Conservation (phyloP, 2,888 invertebrate genomes). For the Latrodectus elegans region DNA sequence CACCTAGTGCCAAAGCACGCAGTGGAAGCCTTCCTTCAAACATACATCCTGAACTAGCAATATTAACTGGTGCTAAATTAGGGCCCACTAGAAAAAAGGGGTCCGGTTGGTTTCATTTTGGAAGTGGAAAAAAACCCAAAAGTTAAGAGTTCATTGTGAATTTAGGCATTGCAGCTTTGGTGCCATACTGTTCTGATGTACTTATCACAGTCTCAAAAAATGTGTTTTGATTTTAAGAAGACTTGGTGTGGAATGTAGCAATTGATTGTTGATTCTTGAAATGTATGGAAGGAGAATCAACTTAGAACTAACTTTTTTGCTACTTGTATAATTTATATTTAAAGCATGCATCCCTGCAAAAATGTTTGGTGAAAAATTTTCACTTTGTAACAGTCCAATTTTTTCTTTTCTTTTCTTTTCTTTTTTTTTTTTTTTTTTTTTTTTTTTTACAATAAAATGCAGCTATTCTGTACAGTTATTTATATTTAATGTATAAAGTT, state of each 20-base stretch:
- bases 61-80: conserved; percentile 62
- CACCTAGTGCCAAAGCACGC: conserved; percentile 67
- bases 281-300: neutral
- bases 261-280: neutral
- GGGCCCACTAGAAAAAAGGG: conserved; percentile 69
- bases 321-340: neutral
- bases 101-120: conserved; percentile 71
- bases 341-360: neutral
- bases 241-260: neutral
- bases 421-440: too few species aligned
- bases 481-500: too few species aligned
- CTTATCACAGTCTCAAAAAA: conserved; percentile 21
- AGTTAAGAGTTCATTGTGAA: conserved; percentile 46
- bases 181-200: conserved; percentile 55
- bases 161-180: conserved; percentile 40
- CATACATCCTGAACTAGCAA: conserved; percentile 68
- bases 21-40: conserved; percentile 71
- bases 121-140: conserved; percentile 69
- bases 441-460: too few species aligned
- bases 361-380: neutral
- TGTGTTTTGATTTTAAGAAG: neutral
- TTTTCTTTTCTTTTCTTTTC: too few species aligned
- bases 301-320: neutral
- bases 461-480: too few species aligned
- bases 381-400: too few species aligned